Evolutionary conservation across 1,140 invertebrate species (phyloP), one percentile per base, ranked within the genome.

Genomic region (Lineus longissimus): DNA sequence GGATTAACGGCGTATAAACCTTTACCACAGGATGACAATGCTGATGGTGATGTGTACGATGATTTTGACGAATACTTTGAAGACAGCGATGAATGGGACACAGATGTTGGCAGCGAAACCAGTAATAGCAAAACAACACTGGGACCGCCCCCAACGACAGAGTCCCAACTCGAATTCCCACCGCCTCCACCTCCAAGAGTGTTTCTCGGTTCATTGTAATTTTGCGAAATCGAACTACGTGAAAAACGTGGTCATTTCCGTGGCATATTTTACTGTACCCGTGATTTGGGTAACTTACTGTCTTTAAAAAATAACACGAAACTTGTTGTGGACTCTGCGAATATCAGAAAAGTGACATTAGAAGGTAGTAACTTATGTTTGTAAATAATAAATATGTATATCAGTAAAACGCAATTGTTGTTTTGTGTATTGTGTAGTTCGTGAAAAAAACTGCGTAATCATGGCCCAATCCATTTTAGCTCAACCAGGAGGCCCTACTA

Each of bases 341-440:
- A 51, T 27, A 51, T 51, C 6, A 4, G 47, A 4, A 51, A 4
- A n/a, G 47, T 51, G 4, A 7, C 6, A 4, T 51, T 51, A n/a
- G 47, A 51, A 51, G 47, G n/a, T 51, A 51, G 47, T 51, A 51
- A 51, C 25, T n/a, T n/a, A n/a, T n/a, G n/a, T n/a, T n/a, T n/a
- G n/a, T n/a, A n/a, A n/a, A n/a, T n/a, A n/a, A n/a, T n/a, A n/a
- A n/a, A n/a, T n/a, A n/a, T n/a, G n/a, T n/a, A n/a, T n/a, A n/a
- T n/a, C n/a, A n/a, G n/a, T n/a, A n/a, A n/a, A n/a, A n/a, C n/a
- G n/a, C n/a, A n/a, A n/a, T n/a, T n/a, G n/a, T n/a, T n/a, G n/a
- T n/a, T n/a, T n/a, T n/a, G n/a, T n/a, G n/a, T n/a, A n/a, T n/a
- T n/a, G n/a, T n/a, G n/a, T n/a, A n/a, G n/a, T n/a, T n/a, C n/a